Percentiles rank a stretch among this genome's conserved stretches.
Conservation (phyloP, 2,797 vertebrate species). For the Paramormyrops hopkinsi region DNA sequence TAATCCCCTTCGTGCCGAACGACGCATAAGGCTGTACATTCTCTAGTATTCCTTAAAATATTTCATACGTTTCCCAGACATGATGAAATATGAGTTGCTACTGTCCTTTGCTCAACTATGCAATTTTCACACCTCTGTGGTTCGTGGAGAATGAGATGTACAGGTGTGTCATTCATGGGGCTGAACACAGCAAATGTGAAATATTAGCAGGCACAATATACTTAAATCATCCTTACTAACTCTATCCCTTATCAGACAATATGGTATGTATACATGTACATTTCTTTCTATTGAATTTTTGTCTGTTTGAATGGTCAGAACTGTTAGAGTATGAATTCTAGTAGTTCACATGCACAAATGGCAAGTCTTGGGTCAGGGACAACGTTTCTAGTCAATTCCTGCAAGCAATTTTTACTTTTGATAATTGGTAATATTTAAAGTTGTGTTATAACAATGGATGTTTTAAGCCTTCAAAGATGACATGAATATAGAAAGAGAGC, state of each 20-base stretch:
- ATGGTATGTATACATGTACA: background rate
- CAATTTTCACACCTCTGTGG: background rate
- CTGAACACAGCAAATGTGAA: background rate
- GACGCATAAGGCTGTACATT: background rate
- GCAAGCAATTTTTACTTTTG: background rate
- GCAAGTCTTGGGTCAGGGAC: background rate
- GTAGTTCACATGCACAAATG: background rate
- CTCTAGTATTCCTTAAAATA: background rate
- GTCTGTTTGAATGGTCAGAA: background rate
- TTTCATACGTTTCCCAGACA: background rate
- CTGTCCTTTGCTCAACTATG: background rate
- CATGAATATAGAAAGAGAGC: slow-evolving; percentile 2
- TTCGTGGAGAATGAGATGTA: background rate
- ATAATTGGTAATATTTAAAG: background rate
- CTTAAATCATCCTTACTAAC: background rate
- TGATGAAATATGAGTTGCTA: background rate
- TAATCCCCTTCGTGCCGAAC: background rate
- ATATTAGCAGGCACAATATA: background rate
- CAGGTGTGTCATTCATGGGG: background rate
- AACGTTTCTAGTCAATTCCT: background rate
- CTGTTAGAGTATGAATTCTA: background rate
- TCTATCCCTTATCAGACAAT: background rate
- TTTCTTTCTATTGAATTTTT: background rate
- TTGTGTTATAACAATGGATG: background rate
- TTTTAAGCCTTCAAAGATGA: background rate